A percentile compares a stretch with the other conserved stretches of the same genome.
These are phyloP conservation scores for Machaerirhynchus nigripectus DNA, from an alignment of 2,113 vertebrate genomes.

Conservation along the genomic window DNA sequence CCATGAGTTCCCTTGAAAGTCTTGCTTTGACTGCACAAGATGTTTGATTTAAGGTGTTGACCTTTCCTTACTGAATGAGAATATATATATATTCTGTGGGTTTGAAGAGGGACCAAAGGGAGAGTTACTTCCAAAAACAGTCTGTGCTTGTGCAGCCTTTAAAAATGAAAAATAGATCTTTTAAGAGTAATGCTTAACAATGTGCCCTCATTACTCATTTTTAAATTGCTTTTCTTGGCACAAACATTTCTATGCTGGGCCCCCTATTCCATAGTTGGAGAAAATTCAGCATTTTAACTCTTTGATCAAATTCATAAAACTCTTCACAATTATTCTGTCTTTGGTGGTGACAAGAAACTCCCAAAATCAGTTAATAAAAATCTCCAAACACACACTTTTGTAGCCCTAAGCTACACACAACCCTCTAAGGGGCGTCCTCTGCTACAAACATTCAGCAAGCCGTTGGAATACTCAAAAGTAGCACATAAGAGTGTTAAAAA, in stretches of 20 bases:
- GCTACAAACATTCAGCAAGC: neutral
- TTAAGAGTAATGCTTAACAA: conserved; percentile 30
- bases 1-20: neutral
- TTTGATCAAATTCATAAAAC: neutral
- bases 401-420: neutral
- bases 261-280: neutral
- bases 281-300: conserved; percentile 15
- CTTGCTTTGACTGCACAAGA: neutral
- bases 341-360: neutral
- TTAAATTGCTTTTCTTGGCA: conserved; percentile 60
- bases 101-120: neutral
- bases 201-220: conserved; percentile 25
- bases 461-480: neutral
- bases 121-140: conserved; percentile 24
- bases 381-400: neutral
- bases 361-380: neutral
- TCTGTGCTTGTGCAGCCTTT: conserved; percentile 5
- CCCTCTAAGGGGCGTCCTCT: neutral
- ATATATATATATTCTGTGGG: conserved; percentile 3
- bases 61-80: conserved; percentile 6
- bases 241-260: neutral
- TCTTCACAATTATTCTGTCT: neutral
- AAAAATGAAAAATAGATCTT: conserved; percentile 44
- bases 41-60: conserved; percentile 18
- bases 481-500: neutral